Evolutionary conservation across 1,140 invertebrate genomes (phyloP).

Genomic region (Drosophila ambigua): DNA sequence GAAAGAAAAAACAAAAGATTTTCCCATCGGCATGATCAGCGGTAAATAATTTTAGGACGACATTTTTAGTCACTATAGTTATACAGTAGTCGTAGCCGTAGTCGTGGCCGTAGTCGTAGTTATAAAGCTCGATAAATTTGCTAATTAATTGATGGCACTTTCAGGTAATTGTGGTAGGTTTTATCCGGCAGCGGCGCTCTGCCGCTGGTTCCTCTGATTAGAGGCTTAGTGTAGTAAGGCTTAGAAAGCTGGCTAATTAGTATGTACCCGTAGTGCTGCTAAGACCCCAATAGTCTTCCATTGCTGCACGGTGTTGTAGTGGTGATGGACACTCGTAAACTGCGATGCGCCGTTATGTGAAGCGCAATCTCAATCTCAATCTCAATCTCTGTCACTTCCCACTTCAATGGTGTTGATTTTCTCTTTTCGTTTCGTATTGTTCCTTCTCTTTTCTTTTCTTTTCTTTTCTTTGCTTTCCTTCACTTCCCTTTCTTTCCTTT

Average conservation of each 20-base stretch:
- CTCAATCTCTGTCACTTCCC: slow-evolving; percentile 70
- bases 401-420: slow-evolving; percentile 80
- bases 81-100: neutral
- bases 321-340: slow-evolving; percentile 82
- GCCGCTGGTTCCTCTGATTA: neutral
- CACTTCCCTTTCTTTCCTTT: slow-evolving; percentile 10
- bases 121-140: slow-evolving; percentile 7
- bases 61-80: slow-evolving; percentile 5
- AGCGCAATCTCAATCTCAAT: slow-evolving; percentile 80
- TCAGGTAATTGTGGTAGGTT: slow-evolving; percentile 1
- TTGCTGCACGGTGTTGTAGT: slow-evolving; percentile 82
- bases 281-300: slow-evolving; percentile 84
- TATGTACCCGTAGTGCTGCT: slow-evolving; percentile 82
- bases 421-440: slow-evolving; percentile 30
- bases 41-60: neutral
- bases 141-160: slow-evolving; percentile 17
- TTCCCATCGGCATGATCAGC: slow-evolving; percentile 7
- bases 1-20: slow-evolving; percentile 10
- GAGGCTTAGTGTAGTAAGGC: slow-evolving; percentile 1
- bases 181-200: no score
- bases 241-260: slow-evolving; percentile 19
- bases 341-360: slow-evolving; percentile 76
- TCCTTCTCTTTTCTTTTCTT: slow-evolving; percentile 22
- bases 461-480: slow-evolving; percentile 19
- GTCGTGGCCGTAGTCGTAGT: slow-evolving; percentile 3